Percentiles rank a stretch among this genome's conserved stretches.
Evolutionary conservation across 2,797 vertebrate species (phyloP).

Genomic region (Scleropages formosus): DNA sequence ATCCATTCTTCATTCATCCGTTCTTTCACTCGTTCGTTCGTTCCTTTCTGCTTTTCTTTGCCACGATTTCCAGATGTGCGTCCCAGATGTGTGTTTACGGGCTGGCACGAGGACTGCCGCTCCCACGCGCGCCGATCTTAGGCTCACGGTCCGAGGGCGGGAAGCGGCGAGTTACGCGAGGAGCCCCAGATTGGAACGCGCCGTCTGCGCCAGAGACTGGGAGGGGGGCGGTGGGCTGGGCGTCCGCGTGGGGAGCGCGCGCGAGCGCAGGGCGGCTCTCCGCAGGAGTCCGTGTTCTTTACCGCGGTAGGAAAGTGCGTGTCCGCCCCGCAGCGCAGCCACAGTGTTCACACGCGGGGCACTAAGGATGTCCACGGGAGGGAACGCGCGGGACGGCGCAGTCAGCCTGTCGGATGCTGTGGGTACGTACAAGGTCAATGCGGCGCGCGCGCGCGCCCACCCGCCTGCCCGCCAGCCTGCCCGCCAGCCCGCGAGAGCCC

Average conservation of each 20-base stretch:
- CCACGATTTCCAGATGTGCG: not conserved
- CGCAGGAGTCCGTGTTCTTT: no score
- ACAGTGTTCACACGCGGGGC: no score
- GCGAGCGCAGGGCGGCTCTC: slow-evolving; percentile 62
- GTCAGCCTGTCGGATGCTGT: slow-evolving; percentile 78
- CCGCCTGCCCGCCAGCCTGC: no score
- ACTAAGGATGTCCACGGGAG: no score
- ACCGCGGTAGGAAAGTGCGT: no score
- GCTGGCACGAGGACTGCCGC: slow-evolving; percentile 3
- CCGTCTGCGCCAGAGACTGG: slow-evolving; percentile 31
- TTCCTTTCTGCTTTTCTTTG: no score
- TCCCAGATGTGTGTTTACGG: not conserved
- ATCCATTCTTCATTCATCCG: no score
- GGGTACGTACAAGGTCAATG: slow-evolving; percentile 79
- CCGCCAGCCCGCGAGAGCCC: no score
- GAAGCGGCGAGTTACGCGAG: slow-evolving; percentile 30
- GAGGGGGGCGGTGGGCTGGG: slow-evolving; percentile 13
- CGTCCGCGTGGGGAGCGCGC: not conserved
- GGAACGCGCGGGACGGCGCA: slow-evolving; percentile 75
- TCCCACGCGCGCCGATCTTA: not conserved
- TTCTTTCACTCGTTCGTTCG: no score
- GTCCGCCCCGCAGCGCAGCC: no score
- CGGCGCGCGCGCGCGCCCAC: slow-evolving; percentile 23
- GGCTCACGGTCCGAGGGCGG: not conserved
- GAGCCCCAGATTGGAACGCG: slow-evolving; percentile 45